Evolutionary conservation across 1,140 invertebrate species (phyloP).

Genomic region (Cyclina sinensis): DNA sequence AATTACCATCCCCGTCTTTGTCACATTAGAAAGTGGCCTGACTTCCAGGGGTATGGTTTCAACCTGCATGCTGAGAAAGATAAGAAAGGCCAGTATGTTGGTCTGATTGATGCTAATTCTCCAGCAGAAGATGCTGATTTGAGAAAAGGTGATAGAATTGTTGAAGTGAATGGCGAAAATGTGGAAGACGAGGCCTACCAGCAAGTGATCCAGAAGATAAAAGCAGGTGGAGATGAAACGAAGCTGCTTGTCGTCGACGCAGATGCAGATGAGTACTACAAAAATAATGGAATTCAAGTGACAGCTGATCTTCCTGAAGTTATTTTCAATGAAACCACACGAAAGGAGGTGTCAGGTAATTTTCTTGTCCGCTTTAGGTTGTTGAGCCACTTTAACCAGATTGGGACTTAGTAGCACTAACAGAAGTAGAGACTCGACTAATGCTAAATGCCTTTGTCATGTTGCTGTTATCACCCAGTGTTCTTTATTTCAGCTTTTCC

Average conservation of each 20-base stretch:
- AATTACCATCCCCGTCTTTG: slow-evolving; percentile 79
- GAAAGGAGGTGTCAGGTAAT: slow-evolving; percentile 46
- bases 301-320: slow-evolving; percentile 89
- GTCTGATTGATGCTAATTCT: slow-evolving; percentile 97
- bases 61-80: slow-evolving; percentile 98
- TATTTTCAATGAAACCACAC: slow-evolving; percentile 42
- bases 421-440: too few species aligned
- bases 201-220: slow-evolving; percentile 89
- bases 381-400: too few species aligned
- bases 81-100: slow-evolving; percentile 97
- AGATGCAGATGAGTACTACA: slow-evolving; percentile 92
- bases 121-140: slow-evolving; percentile 96
- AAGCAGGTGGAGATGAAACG: slow-evolving; percentile 94
- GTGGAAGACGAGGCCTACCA: slow-evolving; percentile 97
- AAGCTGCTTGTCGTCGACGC: slow-evolving; percentile 95
- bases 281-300: slow-evolving; percentile 90
- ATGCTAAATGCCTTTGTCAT: too few species aligned
- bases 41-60: slow-evolving; percentile 99
- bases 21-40: slow-evolving; percentile 91
- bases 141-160: slow-evolving; percentile 95
- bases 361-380: not conserved
- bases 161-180: slow-evolving; percentile 89
- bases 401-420: too few species aligned
- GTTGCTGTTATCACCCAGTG: too few species aligned
- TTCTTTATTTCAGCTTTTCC: too few species aligned